These are phyloP conservation scores for Drosophila micromelanica DNA, from an alignment of 1,140 invertebrate species.

Conservation along the genomic window DNA sequence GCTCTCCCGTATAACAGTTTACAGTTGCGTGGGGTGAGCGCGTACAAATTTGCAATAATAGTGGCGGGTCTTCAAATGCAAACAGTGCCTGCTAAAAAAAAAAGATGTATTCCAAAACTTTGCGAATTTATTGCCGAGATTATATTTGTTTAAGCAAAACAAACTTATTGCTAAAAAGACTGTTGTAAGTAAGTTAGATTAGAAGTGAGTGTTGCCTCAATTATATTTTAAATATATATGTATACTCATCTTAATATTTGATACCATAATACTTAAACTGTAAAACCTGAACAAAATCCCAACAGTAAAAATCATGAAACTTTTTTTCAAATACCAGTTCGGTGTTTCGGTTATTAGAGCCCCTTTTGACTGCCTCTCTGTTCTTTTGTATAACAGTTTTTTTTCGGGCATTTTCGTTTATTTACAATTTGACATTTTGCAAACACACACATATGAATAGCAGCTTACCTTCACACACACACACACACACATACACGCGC, in stretches of 20 bases:
- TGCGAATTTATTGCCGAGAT: no score
- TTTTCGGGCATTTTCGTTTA: slow-evolving; percentile 68
- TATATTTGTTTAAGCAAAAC: no score
- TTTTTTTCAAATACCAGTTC: no score
- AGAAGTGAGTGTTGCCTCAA: no score
- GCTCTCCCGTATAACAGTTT: slow-evolving; percentile 66
- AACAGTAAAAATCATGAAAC: no score
- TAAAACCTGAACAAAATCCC: no score
- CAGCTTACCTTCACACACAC: slow-evolving; percentile 62
- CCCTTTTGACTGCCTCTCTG: slow-evolving; percentile 37
- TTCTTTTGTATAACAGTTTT: slow-evolving; percentile 63
- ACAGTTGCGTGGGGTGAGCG: slow-evolving; percentile 19
- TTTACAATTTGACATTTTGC: slow-evolving; percentile 81
- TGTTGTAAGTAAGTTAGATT: no score
- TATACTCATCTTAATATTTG: no score
- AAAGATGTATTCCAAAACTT: background rate
- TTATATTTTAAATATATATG: no score
- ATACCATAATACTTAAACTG: no score
- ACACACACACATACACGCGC: slow-evolving; percentile 12
- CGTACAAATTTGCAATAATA: slow-evolving; percentile 48
- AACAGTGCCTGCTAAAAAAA: background rate
- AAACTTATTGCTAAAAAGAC: no score
- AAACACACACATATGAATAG: slow-evolving; percentile 45
- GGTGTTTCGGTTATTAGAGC: no score
- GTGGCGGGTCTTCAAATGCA: slow-evolving; percentile 15